Conservation (phyloP, 2,797 vertebrate species). For the Phrynocephalus forsythii region DNA sequence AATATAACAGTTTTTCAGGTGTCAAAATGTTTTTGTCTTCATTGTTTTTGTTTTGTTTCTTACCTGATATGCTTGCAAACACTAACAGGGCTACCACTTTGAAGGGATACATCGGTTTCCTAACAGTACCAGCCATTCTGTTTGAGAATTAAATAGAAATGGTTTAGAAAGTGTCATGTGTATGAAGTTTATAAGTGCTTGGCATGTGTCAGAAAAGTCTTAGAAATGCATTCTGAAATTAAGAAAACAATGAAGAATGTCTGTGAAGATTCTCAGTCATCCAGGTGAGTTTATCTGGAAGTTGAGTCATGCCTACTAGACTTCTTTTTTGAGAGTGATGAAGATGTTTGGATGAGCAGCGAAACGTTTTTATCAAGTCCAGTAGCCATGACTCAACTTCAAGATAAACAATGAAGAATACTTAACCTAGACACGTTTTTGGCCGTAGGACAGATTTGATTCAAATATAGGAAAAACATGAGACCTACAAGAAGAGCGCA, state of each 20-base stretch:
- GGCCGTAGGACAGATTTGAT: not conserved
- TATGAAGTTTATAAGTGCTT: not conserved
- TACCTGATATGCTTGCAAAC: too few species aligned
- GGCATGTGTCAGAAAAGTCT: not conserved
- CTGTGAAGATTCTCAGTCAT: too few species aligned
- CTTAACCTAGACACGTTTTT: not conserved
- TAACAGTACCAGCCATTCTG: not conserved
- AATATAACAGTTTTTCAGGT: too few species aligned
- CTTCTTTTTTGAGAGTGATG: too few species aligned
- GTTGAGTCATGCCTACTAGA: too few species aligned
- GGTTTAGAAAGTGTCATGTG: not conserved
- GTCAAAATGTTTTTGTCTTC: too few species aligned
- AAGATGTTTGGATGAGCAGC: too few species aligned
- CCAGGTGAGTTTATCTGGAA: too few species aligned
- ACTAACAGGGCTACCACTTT: too few species aligned
- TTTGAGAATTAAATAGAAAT: not conserved
- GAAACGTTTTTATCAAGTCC: too few species aligned
- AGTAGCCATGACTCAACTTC: too few species aligned
- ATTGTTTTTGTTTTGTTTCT: too few species aligned
- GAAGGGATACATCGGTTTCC: not conserved
- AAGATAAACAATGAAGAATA: not conserved
- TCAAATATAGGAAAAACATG: not conserved
- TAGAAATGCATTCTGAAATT: not conserved
- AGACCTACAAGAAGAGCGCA: not conserved
- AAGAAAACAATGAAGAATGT: not conserved